Conservation (phyloP, 2,888 invertebrate genomes). For the Oscheius onirici region DNA sequence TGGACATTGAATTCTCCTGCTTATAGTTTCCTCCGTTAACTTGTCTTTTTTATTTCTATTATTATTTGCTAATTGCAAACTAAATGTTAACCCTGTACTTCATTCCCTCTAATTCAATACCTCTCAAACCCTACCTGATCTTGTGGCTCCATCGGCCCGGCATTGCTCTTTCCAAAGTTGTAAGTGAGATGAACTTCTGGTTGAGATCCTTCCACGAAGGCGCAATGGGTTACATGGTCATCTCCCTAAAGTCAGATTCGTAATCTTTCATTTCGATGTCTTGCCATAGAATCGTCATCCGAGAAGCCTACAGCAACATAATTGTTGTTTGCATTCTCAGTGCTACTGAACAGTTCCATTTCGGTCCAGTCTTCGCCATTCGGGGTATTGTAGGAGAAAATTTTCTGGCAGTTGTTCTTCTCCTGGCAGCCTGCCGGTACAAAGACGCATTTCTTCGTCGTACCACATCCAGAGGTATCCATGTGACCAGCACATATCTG, state of each 20-base stretch:
- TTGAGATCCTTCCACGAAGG: slow-evolving; percentile 16
- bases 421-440: slow-evolving; percentile 37
- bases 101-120: not conserved
- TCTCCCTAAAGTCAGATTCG: slow-evolving; percentile 25
- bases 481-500: slow-evolving; percentile 16
- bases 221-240: slow-evolving; percentile 34
- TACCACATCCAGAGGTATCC: slow-evolving; percentile 29
- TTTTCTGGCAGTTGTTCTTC: slow-evolving; percentile 22
- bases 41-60: no score
- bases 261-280: not conserved
- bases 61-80: no score
- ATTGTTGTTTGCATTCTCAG: slow-evolving; percentile 29
- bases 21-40: no score
- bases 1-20: no score
- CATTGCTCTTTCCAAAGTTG: slow-evolving; percentile 38
- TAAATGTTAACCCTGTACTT: no score
- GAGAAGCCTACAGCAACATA: slow-evolving; percentile 38
- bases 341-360: slow-evolving; percentile 33
- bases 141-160: slow-evolving; percentile 14
- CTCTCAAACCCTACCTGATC: slow-evolving; percentile 16
- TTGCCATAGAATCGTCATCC: slow-evolving; percentile 35
- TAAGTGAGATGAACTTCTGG: slow-evolving; percentile 34
- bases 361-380: slow-evolving; percentile 24
- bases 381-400: slow-evolving; percentile 16
- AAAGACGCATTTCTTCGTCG: slow-evolving; percentile 31